These are phyloP conservation scores for Hormaphis cornu DNA, from an alignment of 1,140 invertebrate genomes.

Conservation along the genomic window DNA sequence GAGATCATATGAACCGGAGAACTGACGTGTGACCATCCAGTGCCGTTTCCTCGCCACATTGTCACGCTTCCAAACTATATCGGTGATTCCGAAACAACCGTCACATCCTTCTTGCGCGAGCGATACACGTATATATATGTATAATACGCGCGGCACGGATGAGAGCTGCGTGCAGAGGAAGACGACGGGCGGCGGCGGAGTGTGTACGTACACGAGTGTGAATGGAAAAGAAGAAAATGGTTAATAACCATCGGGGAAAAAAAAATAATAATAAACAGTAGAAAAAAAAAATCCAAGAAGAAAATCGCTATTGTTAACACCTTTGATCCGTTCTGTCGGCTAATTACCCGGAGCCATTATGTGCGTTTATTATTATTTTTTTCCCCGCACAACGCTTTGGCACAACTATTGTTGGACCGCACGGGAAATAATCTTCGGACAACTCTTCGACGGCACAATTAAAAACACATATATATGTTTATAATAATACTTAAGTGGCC, in stretches of 20 bases:
- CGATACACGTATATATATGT: conserved; percentile 2
- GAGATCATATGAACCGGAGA: conserved; percentile 28
- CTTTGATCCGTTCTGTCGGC: conserved; percentile 29
- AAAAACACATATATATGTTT: too few relatives aligned
- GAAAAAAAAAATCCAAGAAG: conserved; percentile 10
- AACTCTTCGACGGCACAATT: background rate
- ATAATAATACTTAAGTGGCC: background rate
- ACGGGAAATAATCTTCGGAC: conserved; percentile 23
- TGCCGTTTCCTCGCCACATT: conserved; percentile 28
- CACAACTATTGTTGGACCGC: too few relatives aligned
- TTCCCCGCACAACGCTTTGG: background rate
- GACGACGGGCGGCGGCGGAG: background rate
- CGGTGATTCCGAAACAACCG: conserved; percentile 31
- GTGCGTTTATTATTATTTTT: too few relatives aligned
- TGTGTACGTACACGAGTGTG: conserved; percentile 10
- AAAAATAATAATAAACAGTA: background rate
- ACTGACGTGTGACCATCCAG: conserved; percentile 32
- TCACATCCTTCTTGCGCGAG: conserved; percentile 20
- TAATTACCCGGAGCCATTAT: conserved; percentile 14
- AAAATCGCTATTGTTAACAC: conserved; percentile 32
- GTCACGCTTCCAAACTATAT: conserved; percentile 32
- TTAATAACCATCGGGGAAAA: too few relatives aligned
- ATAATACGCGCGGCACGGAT: too few relatives aligned
- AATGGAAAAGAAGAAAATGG: background rate
- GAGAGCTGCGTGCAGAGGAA: background rate